Base-by-base conservation (phyloP, 2,888 invertebrate genomes). In the Pocota personata region DNA sequence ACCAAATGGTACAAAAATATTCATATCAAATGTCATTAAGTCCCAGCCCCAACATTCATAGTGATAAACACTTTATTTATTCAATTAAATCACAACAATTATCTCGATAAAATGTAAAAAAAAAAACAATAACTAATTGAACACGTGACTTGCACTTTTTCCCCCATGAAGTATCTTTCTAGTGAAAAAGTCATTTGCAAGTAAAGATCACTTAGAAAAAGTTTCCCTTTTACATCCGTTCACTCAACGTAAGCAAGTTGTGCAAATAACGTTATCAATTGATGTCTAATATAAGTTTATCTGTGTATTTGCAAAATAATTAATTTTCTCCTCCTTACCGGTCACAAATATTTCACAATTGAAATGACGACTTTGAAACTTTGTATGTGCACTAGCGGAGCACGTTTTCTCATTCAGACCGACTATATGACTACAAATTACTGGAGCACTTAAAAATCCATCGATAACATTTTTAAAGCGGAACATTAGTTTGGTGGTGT, bases 361-460 rank as follows among this genome's bases (percentile, higher is more conserved):
- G 19, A 46, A 60, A 16, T 52, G 48, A 60, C 19, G 14, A 32
- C 50, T 60, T 50, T 14, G 58, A 67, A 14, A 46, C n/a, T 27
- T 37, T 46, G 57, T 46, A 32, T 16, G 27, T 14, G 6, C 24
- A 24, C 27, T 21, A 1, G n/a, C n/a, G 27, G 40, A 4, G n/a
- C 7, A 55, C 55, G 12, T 40, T 58, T 24, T 24, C 24, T 37
- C 24, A 40, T 58, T 21, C n/a, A 24, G 58, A 21, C 6, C 19
- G 46, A 43, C 40, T 21, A 16, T 27, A 24, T 27, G 35, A 58
- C n/a, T 66, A 50, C 78, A 83, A 83, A 83, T 83, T 77, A 52
- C 82, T 67, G 27, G 19, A 60, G 52, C 60, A 83, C 77, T 83
- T 83, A 77, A 77, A 66, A 78, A 66, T 37, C 37, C 50, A 46